Evolutionary conservation across 2,113 vertebrate species (phyloP).

Genomic region (Pseudonaja textilis): DNA sequence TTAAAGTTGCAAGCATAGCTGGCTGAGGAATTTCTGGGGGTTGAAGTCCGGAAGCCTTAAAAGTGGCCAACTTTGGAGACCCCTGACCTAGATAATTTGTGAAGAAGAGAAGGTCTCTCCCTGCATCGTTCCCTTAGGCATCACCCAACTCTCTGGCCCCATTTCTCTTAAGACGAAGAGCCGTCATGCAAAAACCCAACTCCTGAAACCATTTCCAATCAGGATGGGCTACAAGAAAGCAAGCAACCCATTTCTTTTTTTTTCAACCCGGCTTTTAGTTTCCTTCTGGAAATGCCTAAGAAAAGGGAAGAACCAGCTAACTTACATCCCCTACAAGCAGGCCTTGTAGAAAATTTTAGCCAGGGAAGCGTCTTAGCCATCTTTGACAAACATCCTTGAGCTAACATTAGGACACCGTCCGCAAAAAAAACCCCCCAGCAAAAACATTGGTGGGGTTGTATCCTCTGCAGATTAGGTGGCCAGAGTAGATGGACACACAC

Average conservation of each 20-base stretch:
- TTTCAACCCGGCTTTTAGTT: neutral
- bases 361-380: neutral
- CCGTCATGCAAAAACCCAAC: neutral
- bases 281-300: neutral
- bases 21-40: too few relatives aligned
- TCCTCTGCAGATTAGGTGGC: neutral
- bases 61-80: too few relatives aligned
- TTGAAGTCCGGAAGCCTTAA: too few relatives aligned
- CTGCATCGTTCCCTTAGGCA: too few relatives aligned
- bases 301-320: neutral
- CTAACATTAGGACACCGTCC: neutral
- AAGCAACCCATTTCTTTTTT: neutral
- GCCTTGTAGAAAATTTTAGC: neutral
- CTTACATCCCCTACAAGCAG: neutral
- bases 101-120: neutral
- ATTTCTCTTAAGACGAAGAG: constrained; percentile 31
- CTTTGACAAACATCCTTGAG: neutral
- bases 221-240: neutral
- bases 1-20: neutral
- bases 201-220: neutral
- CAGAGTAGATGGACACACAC: too few relatives aligned
- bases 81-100: neutral
- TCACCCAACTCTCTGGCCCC: constrained; percentile 32
- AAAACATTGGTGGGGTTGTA: neutral
- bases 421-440: too few relatives aligned